Evolutionary conservation across 2,797 vertebrate species (phyloP).

Genomic region (Xenopus petersii): DNA sequence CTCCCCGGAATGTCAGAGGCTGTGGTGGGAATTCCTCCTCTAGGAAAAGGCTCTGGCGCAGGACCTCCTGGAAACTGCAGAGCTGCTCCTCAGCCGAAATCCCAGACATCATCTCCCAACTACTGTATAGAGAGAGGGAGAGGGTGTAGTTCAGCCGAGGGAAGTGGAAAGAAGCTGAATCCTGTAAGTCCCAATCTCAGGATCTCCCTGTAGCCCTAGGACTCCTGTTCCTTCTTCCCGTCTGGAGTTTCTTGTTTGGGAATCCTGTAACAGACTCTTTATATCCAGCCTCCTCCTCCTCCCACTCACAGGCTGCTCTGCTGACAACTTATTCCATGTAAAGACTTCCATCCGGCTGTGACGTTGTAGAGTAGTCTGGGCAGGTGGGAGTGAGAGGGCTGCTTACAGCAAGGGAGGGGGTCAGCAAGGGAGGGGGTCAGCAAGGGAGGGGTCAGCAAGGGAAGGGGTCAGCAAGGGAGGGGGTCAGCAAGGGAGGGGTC

Average conservation of each 20-base stretch:
- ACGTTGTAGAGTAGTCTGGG: not conserved
- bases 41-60: slow-evolving; percentile 77
- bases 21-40: slow-evolving; percentile 88
- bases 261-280: not conserved
- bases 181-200: not conserved
- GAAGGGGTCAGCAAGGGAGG: no score
- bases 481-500: no score
- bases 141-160: not conserved
- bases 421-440: not conserved
- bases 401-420: not conserved
- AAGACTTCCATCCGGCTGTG: slow-evolving; percentile 2
- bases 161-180: not conserved
- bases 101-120: not conserved
- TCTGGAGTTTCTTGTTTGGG: not conserved
- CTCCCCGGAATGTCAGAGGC: slow-evolving; percentile 66
- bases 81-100: not conserved
- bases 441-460: no score
- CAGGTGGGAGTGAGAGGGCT: not conserved
- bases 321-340: not conserved
- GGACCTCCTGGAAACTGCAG: slow-evolving; percentile 76
- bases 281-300: not conserved
- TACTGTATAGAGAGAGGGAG: not conserved
- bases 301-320: not conserved
- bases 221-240: not conserved
- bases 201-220: not conserved